phyloP scores from a whole-genome alignment of 2,888 invertebrate species.

The Antitype chi region DNA sequence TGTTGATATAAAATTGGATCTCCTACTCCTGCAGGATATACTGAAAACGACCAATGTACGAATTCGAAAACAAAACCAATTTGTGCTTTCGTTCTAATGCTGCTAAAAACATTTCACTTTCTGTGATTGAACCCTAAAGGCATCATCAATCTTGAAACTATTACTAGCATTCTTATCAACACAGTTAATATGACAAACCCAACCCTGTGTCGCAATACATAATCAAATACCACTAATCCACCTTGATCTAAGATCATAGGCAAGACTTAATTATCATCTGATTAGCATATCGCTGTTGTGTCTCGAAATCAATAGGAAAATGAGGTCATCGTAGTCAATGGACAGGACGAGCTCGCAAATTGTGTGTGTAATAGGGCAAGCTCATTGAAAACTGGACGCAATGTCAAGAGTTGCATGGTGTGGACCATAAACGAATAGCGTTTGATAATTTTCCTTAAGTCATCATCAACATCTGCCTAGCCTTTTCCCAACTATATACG shows the following conservation, averaged over 20 bases:
- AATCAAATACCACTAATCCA: constrained; percentile 61
- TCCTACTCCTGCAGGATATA: no score
- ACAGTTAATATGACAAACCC: not conserved
- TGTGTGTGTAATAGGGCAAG: constrained; percentile 52
- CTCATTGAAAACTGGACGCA: constrained; percentile 70
- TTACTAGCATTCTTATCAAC: constrained; percentile 6
- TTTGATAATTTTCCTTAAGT: not conserved
- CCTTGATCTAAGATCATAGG: constrained; percentile 60
- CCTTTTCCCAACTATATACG: no score
- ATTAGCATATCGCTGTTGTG: constrained; percentile 60
- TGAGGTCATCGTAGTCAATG: constrained; percentile 59
- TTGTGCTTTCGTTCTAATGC: not conserved
- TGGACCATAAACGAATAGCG: not conserved
- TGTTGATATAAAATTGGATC: no score
- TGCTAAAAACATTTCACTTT: not conserved
- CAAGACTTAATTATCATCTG: constrained; percentile 55
- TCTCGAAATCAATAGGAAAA: constrained; percentile 53
- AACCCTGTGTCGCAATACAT: constrained; percentile 15
- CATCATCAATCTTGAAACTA: not conserved
- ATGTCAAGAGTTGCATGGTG: constrained; percentile 67
- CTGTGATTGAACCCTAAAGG: not conserved
- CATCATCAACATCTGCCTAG: no score
- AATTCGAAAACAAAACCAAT: not conserved
- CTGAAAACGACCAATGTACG: not conserved
- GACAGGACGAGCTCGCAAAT: constrained; percentile 59